These are phyloP conservation scores for Pampus argenteus DNA, from an alignment of 2,797 vertebrate genomes.

Conservation along the genomic window DNA sequence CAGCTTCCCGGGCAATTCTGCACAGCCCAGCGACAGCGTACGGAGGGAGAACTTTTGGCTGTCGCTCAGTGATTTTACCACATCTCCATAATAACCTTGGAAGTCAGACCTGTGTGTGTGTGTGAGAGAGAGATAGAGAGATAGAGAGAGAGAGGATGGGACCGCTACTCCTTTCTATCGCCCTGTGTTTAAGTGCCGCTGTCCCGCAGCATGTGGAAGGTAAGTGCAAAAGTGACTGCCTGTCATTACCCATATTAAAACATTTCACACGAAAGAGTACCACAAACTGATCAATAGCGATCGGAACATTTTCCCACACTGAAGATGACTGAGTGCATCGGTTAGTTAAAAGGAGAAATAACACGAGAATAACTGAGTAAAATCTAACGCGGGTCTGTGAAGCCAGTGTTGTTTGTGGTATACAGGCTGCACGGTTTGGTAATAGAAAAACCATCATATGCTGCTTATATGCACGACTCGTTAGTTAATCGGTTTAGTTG, in stretches of 20 bases:
- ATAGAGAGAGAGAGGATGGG: slow-evolving; percentile 79
- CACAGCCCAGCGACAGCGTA: slow-evolving; percentile 45
- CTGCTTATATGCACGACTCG: slow-evolving; percentile 7
- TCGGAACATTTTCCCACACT: not conserved
- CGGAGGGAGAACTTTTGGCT: slow-evolving; percentile 77
- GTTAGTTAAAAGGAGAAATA: slow-evolving; percentile 1
- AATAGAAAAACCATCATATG: slow-evolving; percentile 7
- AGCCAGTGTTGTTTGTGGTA: slow-evolving; percentile 40
- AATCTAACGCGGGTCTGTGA: slow-evolving; percentile 4
- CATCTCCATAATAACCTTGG: slow-evolving; percentile 74
- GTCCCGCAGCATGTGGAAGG: slow-evolving; percentile 84
- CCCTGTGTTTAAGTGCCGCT: slow-evolving; percentile 82
- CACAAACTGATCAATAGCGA: slow-evolving; percentile 1
- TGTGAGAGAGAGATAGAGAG: no score
- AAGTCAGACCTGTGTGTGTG: slow-evolving; percentile 60
- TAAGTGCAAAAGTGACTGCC: slow-evolving; percentile 74
- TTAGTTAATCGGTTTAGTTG: slow-evolving; percentile 41
- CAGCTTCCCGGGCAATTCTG: slow-evolving; percentile 43
- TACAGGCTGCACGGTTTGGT: slow-evolving; percentile 2
- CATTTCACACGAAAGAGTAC: slow-evolving; percentile 7
- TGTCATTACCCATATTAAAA: slow-evolving; percentile 33
- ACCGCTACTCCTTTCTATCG: slow-evolving; percentile 82
- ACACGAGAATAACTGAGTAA: not conserved
- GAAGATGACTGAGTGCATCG: slow-evolving; percentile 11
- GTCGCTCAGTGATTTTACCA: slow-evolving; percentile 44